Conservation (phyloP, 2,113 vertebrate species). For the Bufo gargarizans region DNA sequence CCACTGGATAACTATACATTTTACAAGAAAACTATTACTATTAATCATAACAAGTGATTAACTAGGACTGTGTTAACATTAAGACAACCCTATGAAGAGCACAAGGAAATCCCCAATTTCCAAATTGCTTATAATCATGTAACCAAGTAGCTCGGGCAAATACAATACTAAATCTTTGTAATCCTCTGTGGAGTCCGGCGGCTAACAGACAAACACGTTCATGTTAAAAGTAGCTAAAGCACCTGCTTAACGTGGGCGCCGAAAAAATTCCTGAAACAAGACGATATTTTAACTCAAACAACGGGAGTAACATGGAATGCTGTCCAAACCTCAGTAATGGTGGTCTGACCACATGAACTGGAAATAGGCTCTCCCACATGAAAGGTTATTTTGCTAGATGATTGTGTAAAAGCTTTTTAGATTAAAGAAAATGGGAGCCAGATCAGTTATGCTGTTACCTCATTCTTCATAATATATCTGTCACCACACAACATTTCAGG, state of each 20-base stretch:
- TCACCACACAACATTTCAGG: slow-evolving; percentile 50
- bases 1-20: too few species aligned
- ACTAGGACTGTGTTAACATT: too few species aligned
- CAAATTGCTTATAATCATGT: background rate
- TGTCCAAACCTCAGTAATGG: slow-evolving; percentile 48
- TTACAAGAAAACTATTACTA: too few species aligned
- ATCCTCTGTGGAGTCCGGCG: slow-evolving; percentile 31
- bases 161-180: slow-evolving; percentile 25
- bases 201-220: slow-evolving; percentile 15
- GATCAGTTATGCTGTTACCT: slow-evolving; percentile 52
- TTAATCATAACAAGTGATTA: too few species aligned
- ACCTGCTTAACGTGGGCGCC: slow-evolving; percentile 44
- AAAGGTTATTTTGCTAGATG: slow-evolving; percentile 48
- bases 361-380: slow-evolving; percentile 52
- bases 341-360: slow-evolving; percentile 54
- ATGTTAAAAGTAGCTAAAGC: slow-evolving; percentile 18
- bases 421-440: slow-evolving; percentile 54
- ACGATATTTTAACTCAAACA: slow-evolving; percentile 24
- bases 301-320: slow-evolving; percentile 37
- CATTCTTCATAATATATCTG: slow-evolving; percentile 51
- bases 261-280: slow-evolving; percentile 44
- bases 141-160: slow-evolving; percentile 14
- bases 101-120: background rate
- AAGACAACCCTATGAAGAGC: too few species aligned
- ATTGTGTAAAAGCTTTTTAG: slow-evolving; percentile 46